Evolutionary conservation across 2,113 vertebrate species (phyloP), one percentile per base, ranked within the genome.

Genomic region (Apodemus speciosus): DNA sequence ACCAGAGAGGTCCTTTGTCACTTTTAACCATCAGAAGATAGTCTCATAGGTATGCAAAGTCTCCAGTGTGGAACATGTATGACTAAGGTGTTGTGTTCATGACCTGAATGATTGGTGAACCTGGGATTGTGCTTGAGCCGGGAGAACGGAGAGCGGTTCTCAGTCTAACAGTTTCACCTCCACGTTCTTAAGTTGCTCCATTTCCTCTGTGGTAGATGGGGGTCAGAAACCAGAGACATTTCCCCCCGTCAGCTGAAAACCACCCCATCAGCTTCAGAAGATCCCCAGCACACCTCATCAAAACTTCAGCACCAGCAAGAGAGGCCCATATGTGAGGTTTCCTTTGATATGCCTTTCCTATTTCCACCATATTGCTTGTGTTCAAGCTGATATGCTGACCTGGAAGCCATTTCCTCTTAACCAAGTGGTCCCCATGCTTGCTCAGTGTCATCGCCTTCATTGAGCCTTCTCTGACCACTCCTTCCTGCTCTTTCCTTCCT

Each of bases 381-480:
- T 75, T 88, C 87, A 71, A 92, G 43, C 35, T 92, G 13, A 56
- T 96, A 72, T 92, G 38, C 35, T 3, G 60, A 53, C 60, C 9
- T 72, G 85, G 81, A 93, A 94, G 68, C 66, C 64, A 66, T 81
- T 38, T 94, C 43, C 43, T 76, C 32, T 75, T 92, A 90, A 77
- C 14, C 58, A 80, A 83, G 49, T 75, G n/a, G 30, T 73, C 23
- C 90, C 71, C 40, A 60, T n/a, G 49, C 43, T 49, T 56, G 38
- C 75, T 92, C 25, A n/a, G 81, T 13, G 76, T 60, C 58, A 21
- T 14, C 27, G 88, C 51, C 62, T 85, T 77, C 81, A 94, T 0
- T 43, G 88, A 93, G 49, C 43, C n/a, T 91, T 77, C 71, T 93
- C 83, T 76, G 58, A 94, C 73, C 96, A 96, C 93, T 95, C 94